Evolutionary conservation across 2,113 vertebrate species (phyloP).

Genomic region (Corythaeola cristata): DNA sequence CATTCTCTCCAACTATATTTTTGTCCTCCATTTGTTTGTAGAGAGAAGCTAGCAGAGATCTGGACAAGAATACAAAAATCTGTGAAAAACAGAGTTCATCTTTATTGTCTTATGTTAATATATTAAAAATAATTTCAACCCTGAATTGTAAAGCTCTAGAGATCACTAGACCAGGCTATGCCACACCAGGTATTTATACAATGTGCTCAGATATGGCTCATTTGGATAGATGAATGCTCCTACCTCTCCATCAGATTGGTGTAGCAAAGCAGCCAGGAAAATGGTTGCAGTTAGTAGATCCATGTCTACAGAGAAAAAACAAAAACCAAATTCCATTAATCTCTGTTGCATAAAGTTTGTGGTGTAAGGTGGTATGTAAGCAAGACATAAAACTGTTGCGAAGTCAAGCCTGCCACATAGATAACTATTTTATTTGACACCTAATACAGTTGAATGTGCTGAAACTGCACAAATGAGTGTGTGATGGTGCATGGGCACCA

Average conservation of each 20-base stretch:
- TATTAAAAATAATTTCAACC: neutral
- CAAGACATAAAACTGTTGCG: neutral
- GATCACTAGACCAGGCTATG: neutral
- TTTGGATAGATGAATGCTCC: neutral
- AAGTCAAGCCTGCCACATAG: neutral
- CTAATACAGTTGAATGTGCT: neutral
- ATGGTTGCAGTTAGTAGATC: neutral
- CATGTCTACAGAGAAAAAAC: neutral
- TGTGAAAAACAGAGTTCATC: neutral
- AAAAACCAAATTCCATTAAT: neutral
- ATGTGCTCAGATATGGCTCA: neutral
- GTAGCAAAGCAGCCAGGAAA: slow-evolving; percentile 22
- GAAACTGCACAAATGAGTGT: neutral
- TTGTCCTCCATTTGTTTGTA: neutral
- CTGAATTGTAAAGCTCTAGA: neutral
- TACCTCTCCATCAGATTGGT: slow-evolving; percentile 29
- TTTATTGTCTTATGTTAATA: neutral
- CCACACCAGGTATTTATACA: neutral
- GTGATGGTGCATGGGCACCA: neutral
- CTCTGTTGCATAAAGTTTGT: neutral
- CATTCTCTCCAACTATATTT: neutral
- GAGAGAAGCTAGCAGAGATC: neutral
- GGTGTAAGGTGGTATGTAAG: neutral
- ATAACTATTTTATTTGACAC: neutral
- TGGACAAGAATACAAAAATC: neutral